Percentiles rank a stretch among this genome's conserved stretches.
phyloP scores from a whole-genome alignment of 2,888 invertebrate species.

The Melitaea athalia region DNA sequence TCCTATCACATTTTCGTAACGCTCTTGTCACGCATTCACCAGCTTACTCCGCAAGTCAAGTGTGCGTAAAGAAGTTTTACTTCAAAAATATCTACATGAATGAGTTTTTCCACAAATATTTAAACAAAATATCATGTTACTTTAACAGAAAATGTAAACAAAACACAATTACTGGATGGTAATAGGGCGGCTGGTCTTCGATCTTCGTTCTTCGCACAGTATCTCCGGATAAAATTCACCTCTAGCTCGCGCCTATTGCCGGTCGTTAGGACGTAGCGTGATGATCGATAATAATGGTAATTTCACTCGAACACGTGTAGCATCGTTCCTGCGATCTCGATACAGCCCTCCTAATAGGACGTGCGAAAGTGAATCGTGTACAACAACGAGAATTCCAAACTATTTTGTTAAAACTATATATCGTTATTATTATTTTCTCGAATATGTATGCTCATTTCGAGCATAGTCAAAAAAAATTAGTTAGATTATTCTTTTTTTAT shows the following conservation, averaged over 20 bases:
- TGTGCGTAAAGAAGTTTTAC: too few relatives aligned
- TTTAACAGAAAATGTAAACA: constrained; percentile 33
- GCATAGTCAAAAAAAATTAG: neutral
- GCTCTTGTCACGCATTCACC: too few relatives aligned
- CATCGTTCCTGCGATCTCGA: constrained; percentile 70
- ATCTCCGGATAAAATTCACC: constrained; percentile 37
- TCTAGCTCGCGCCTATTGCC: constrained; percentile 60
- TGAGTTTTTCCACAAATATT: neutral
- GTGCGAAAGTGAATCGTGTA: constrained; percentile 53
- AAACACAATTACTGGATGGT: constrained; percentile 29
- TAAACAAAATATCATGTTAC: constrained; percentile 25
- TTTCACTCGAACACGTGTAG: constrained; percentile 77
- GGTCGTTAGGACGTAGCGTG: constrained; percentile 78
- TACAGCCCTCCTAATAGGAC: constrained; percentile 74
- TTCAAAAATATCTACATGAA: too few relatives aligned
- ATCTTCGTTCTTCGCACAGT: constrained; percentile 25
- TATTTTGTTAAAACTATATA: neutral
- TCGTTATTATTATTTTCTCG: neutral
- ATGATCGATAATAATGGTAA: constrained; percentile 83
- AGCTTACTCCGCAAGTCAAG: too few relatives aligned
- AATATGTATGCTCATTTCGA: neutral
- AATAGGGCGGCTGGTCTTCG: constrained; percentile 45
- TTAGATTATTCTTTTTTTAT: neutral
- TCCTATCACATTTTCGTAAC: too few relatives aligned
- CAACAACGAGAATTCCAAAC: constrained; percentile 1